Evolutionary conservation across 2,797 vertebrate genomes (phyloP), one percentile per base, ranked within the genome.

Genomic region (Microtus obscurus): DNA sequence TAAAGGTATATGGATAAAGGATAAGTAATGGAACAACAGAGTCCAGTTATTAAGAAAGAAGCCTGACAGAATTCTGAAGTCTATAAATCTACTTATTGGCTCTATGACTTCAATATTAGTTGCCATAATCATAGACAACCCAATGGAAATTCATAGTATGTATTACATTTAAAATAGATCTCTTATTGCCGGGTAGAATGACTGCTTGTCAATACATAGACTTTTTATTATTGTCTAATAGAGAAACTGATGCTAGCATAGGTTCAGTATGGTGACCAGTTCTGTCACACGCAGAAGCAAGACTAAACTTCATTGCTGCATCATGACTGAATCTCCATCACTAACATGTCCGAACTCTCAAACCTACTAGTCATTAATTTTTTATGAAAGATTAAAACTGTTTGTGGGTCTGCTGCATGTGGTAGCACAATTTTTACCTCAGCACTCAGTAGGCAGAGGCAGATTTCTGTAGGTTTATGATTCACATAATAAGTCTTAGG

Each of bases 161-260:
- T 9, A 67, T 4, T 29, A 6, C 3, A 43, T 74, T 69, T 90
- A 89, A 86, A 94, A 53, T 7, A 0, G 9, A 65, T 79, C 73
- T 78, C 21, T 80, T 37, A 59, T 65, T 94, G 92, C 34, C 7
- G 6, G 45, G 5, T 79, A 86, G 76, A 2, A 77, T 19, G 2
- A 89, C 8, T 43, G 37, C 2, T 9, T 45, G 25, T 81, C 74
- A 94, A 67, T 74, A 74, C 43, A 67, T 31, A 91, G 25, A 2
- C 23, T 67, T 91, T 95, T 69, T 83, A 29, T 83, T 43, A 91
- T 17, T 93, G 89, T 87, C 89, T 51, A 19, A 37, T 69, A 34
- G 21, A 87, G 69, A 88, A 93, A 86, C 1, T 19, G 43, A 76
- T 29, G 17, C 51, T 65, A 87, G 59, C 61, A 77, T 73, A 17